phyloP scores from a whole-genome alignment of 2,888 invertebrate species.

The Gari tellinella region DNA sequence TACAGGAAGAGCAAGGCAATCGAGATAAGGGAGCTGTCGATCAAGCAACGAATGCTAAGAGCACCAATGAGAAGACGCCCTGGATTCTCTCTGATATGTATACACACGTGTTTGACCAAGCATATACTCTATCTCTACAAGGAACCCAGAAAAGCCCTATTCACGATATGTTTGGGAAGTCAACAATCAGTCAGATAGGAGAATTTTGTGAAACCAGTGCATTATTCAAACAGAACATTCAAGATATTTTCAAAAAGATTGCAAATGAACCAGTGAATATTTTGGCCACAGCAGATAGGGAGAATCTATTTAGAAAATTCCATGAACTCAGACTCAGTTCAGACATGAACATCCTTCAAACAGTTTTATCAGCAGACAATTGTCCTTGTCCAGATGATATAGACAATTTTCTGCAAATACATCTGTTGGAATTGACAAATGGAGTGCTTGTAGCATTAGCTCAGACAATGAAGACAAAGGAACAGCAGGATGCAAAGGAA shows the following conservation, averaged over 20 bases:
- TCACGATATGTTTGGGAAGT: conserved; percentile 14
- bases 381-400: too few species aligned
- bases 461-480: too few species aligned
- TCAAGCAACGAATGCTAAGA: not conserved
- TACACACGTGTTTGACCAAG: not conserved
- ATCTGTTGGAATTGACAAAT: too few species aligned
- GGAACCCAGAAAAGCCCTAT: conserved; percentile 1
- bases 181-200: conserved; percentile 7
- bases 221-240: not conserved
- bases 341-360: not conserved
- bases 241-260: not conserved
- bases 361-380: too few species aligned
- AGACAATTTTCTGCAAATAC: too few species aligned
- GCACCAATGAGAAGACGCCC: not conserved
- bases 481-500: too few species aligned
- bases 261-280: conserved; percentile 6
- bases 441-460: too few species aligned
- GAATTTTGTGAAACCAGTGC: conserved; percentile 2
- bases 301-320: conserved; percentile 4
- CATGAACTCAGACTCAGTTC: conserved; percentile 2
- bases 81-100: not conserved
- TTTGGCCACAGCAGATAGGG: conserved; percentile 3
- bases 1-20: not conserved
- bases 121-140: not conserved
- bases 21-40: not conserved